Conservation (phyloP, 2,113 vertebrate genomes). For the Zeus faber region DNA sequence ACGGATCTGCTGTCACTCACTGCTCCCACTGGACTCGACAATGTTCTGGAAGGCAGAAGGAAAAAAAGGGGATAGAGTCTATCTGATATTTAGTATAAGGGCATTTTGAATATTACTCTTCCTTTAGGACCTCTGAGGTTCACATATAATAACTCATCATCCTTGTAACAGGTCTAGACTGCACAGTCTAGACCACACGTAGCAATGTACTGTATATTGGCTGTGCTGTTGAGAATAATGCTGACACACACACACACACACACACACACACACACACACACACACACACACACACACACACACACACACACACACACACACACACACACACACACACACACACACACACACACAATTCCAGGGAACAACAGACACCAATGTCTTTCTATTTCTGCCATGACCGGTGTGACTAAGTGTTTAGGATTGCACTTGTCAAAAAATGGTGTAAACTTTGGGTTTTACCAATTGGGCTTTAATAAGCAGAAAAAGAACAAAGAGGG, state of each 20-base stretch:
- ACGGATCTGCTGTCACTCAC: conserved; percentile 32
- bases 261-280: conserved; percentile 1
- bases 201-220: background rate
- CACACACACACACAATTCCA: background rate
- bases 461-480: too few relatives aligned
- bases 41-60: conserved; percentile 23
- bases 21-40: conserved; percentile 39
- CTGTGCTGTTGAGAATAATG: background rate
- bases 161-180: background rate
- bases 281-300: background rate
- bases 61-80: conserved; percentile 17
- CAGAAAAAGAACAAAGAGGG: background rate
- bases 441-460: too few relatives aligned
- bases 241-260: conserved; percentile 1
- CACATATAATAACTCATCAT: background rate
- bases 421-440: too few relatives aligned
- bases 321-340: background rate
- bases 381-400: too few relatives aligned
- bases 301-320: background rate
- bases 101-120: background rate
- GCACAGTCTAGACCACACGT: background rate
- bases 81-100: conserved; percentile 9
- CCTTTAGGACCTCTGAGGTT: background rate
- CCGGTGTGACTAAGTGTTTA: too few relatives aligned
- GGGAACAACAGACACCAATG: background rate